Evolutionary conservation across 2,797 vertebrate species (phyloP).

Genomic region (Erpetoichthys calabaricus): DNA sequence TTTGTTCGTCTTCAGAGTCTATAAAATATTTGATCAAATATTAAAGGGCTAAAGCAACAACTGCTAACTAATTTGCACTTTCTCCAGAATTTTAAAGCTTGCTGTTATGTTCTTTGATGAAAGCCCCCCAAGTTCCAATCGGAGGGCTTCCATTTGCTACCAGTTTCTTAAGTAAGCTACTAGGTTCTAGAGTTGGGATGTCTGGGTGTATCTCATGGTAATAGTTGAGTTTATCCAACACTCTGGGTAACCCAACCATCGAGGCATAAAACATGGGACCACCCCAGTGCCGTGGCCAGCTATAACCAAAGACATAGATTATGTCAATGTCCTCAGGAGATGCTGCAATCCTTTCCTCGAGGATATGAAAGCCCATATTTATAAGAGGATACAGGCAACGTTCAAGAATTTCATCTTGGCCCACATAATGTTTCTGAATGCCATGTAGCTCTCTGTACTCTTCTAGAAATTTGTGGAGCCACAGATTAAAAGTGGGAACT

Average conservation of each 20-base stretch:
- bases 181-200: constrained; percentile 57
- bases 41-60: no score
- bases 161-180: constrained; percentile 59
- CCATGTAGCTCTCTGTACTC: constrained; percentile 52
- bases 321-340: constrained; percentile 72
- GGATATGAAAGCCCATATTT: constrained; percentile 74
- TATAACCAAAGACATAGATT: constrained; percentile 73
- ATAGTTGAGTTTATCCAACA: constrained; percentile 64
- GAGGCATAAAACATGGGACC: constrained; percentile 83
- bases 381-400: constrained; percentile 66
- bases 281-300: constrained; percentile 71
- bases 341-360: constrained; percentile 68
- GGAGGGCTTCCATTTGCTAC: constrained; percentile 65
- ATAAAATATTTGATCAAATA: no score
- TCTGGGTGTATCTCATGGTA: constrained; percentile 61
- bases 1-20: no score
- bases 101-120: constrained; percentile 35
- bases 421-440: constrained; percentile 41
- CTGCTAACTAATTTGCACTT: neutral
- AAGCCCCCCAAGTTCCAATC: constrained; percentile 58
- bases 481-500: constrained; percentile 55
- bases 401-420: constrained; percentile 68
- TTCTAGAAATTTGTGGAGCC: constrained; percentile 57
- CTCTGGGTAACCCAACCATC: constrained; percentile 51
- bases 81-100: constrained; percentile 46